These are phyloP conservation scores for Spilogale gracilis DNA, from an alignment of 2,113 vertebrate species.

Conservation along the genomic window DNA sequence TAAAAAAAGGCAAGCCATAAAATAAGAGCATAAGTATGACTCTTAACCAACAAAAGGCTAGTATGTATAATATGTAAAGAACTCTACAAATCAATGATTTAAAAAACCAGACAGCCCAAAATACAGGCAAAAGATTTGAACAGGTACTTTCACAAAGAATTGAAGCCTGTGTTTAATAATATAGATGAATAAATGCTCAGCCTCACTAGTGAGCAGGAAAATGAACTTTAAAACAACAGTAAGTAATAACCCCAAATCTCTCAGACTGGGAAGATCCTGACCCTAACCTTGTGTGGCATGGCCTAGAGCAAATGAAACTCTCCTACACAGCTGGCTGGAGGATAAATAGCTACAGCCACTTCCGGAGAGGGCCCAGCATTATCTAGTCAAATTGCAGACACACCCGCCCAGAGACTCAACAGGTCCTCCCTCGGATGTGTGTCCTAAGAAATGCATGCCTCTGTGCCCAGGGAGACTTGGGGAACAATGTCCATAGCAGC, in stretches of 20 bases:
- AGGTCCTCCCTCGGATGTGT: neutral
- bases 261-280: neutral
- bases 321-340: neutral
- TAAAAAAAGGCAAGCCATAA: constrained; percentile 17
- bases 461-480: neutral
- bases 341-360: neutral
- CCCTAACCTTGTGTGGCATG: neutral
- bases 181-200: neutral
- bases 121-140: neutral
- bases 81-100: neutral
- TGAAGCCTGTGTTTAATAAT: neutral
- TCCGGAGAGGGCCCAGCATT: neutral
- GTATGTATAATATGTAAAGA: constrained; percentile 4
- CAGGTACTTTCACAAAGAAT: neutral
- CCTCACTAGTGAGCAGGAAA: neutral
- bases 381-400: neutral
- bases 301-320: neutral
- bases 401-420: neutral
- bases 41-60: neutral
- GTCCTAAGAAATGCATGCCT: neutral
- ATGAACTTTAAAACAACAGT: neutral
- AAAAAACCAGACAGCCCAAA: neutral
- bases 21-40: neutral
- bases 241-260: neutral
- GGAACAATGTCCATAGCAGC: neutral